Evolutionary conservation across 2,113 vertebrate species (phyloP), one percentile per base, ranked within the genome.

Genomic region (Cacatua alba): DNA sequence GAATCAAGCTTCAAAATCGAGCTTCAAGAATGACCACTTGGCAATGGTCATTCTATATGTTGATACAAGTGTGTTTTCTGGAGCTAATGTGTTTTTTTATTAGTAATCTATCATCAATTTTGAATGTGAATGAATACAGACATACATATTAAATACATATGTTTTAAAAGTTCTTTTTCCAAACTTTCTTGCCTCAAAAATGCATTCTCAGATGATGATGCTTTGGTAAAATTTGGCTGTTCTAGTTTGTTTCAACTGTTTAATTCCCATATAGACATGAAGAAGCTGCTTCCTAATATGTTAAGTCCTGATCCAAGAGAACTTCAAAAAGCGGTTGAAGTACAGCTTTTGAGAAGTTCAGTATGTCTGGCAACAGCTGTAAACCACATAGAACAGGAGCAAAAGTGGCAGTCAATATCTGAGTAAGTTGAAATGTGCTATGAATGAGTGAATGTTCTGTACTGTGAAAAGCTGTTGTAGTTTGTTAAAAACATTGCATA

Each of bases 281-380:
- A 99, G 97, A 98, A 99, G 77, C 98, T 99, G 19, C 98, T 99
- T 88, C 99, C 99, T 67, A 99, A 98, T 72, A 98, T 98, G 97
- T 96, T 99, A 82, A 99, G 99, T 96, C 99, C 99, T 69, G 99
- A 99, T 97, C 99, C 99, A 17, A 98, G 98, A 14, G 99, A 99
- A 97, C 99, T 99, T 95, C 99, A 99, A 96, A 99, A 99, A 96
- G 99, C 99, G 90, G 99, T 99, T 74, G 99, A 99, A 97, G 99
- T 99, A 43, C 99, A 99, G 96, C 98, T 99, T 69, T 97, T 99
- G 68, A 98, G 99, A 97, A 99, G 99, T 37, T 98, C 99, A 11
- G 98, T 99, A 3, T 99, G 98, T 63, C 97, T 99, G 94, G 98
- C 99, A 92, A 98, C 97, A 10, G 98, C 98, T 80, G 94, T 98